Base-by-base conservation (phyloP, 1,140 invertebrate genomes). In the Latrodectus geometricus region DNA sequence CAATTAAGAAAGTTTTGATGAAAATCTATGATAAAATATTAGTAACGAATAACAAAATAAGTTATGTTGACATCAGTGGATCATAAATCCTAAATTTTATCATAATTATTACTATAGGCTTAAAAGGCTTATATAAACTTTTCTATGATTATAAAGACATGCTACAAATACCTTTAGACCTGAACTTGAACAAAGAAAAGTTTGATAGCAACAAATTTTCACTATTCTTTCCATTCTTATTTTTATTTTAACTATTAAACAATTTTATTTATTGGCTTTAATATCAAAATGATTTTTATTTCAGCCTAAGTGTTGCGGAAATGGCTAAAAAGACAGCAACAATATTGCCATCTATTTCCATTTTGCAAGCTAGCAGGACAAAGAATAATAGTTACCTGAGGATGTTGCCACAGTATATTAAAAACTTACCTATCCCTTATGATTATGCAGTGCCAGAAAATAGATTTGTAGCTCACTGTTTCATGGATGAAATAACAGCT, bases 381-480 rank as follows among this genome's bases (percentile, higher is more conserved):
- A 74, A 90, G 84, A 61, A 88, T 78, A 77, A 73, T 90, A 17
- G 89, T 91, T 12, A 91, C 91, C n/a, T 90, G 93, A 74, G 69
- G 66, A 72, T 21, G 8, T 89, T 94, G 50, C 91, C 93, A 0
- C 91, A 93, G 54, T 89, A 93, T 17, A 90, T 94, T 4, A 91
- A 91, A 5, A 91, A 93, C 23, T 90, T 94, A 73, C 94, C 94
- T 8, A 91, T 94, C 83, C 94, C 94, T 23, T 93, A 94, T 89
- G 94, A 95, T 90, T 94, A 94, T 89, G 91, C 92, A 4, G 91
- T 94, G 70, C 93, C 94, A 88, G 94, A 94, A 89, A 89, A 94
- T 15, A 90, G 92, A 65, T 90, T 91, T 12, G 90, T 93, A 20
- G 90, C 90, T 9, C 87, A 90, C 11, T 88, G 86, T 23, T 90